A percentile compares a stretch with the other conserved stretches of the same genome.
These are phyloP conservation scores for Lepus americanus DNA, from an alignment of 2,113 vertebrate genomes.

Conservation along the genomic window DNA sequence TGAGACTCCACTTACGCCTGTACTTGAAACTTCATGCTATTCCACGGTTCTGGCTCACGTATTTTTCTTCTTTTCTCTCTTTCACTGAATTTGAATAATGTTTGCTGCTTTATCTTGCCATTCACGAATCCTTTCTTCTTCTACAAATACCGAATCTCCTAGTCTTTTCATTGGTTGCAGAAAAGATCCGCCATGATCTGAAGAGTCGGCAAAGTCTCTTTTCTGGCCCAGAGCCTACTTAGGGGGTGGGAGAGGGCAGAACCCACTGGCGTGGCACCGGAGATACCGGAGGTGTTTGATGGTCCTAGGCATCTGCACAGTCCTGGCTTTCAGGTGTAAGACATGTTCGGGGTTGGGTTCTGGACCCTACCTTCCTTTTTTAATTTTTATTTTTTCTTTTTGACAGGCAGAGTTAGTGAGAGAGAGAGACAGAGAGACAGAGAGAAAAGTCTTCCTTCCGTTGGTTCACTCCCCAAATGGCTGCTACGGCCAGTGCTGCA, in stretches of 20 bases:
- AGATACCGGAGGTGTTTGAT: not conserved
- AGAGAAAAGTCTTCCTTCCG: no score
- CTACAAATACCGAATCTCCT: not conserved
- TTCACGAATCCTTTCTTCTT: not conserved
- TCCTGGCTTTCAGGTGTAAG: not conserved
- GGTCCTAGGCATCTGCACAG: not conserved
- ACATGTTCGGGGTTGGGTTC: not conserved
- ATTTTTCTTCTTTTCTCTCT: not conserved
- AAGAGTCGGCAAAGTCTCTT: not conserved
- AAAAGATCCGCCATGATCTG: not conserved
- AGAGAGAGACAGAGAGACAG: no score
- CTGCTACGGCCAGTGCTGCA: no score
- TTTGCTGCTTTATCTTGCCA: not conserved
- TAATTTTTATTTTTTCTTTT: no score
- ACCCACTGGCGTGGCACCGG: no score
- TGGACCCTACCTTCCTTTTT: not conserved
- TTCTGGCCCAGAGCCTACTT: not conserved
- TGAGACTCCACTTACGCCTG: not conserved
- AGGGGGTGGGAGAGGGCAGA: not conserved
- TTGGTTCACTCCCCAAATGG: no score
- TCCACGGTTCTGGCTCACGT: not conserved
- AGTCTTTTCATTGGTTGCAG: not conserved
- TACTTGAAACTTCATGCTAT: not conserved
- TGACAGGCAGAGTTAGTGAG: no score
- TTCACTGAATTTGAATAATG: not conserved